Evolutionary conservation across 2,797 vertebrate genomes (phyloP).

Genomic region (Rachycentron canadum): DNA sequence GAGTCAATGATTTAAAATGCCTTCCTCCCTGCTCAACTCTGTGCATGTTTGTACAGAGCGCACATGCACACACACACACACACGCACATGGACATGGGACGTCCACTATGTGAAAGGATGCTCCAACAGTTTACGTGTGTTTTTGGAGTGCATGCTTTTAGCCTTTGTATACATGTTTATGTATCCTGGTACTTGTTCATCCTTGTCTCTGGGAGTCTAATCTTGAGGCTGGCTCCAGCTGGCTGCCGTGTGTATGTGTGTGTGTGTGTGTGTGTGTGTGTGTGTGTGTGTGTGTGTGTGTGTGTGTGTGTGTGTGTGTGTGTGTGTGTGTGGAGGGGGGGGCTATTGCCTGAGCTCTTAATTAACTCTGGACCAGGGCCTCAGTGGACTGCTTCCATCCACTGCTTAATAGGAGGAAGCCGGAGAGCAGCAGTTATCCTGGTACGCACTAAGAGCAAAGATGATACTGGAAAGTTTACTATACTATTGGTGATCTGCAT

Average conservation of each 20-base stretch:
- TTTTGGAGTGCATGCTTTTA: constrained; percentile 52
- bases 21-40: constrained; percentile 40
- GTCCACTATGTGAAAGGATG: constrained; percentile 47
- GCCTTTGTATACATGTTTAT: constrained; percentile 63
- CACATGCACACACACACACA: background rate
- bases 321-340: no score
- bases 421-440: constrained; percentile 40
- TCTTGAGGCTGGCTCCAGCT: constrained; percentile 82
- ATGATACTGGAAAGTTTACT: constrained; percentile 34
- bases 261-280: no score
- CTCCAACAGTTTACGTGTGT: constrained; percentile 55
- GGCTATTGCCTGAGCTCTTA: constrained; percentile 81
- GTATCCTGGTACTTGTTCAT: constrained; percentile 62
- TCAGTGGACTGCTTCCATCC: constrained; percentile 67
- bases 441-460: constrained; percentile 27
- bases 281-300: no score
- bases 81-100: background rate
- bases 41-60: constrained; percentile 11
- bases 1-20: constrained; percentile 63
- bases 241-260: constrained; percentile 63
- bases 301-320: no score
- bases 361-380: constrained; percentile 82
- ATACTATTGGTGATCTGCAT: constrained; percentile 33
- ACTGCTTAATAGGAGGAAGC: constrained; percentile 59
- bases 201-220: constrained; percentile 79